phyloP scores from a whole-genome alignment of 2,797 vertebrate species.

The Mormyrops attenuatus region DNA sequence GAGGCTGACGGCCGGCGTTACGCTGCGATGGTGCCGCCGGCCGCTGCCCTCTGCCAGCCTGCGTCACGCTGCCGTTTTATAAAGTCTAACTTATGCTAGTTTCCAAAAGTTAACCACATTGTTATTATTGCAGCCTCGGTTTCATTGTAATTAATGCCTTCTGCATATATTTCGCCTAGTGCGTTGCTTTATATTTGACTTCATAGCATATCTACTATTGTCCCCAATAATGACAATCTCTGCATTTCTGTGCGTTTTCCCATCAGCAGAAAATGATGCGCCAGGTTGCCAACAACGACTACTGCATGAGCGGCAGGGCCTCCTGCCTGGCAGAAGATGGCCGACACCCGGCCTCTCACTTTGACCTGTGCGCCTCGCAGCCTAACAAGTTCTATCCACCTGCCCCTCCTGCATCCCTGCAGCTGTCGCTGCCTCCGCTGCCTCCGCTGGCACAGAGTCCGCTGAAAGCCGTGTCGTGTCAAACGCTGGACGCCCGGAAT shows the following conservation, averaged over 20 bases:
- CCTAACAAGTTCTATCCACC: conserved; percentile 84
- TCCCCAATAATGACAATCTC: not conserved
- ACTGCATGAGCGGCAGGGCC: conserved; percentile 79
- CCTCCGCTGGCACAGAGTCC: conserved; percentile 67
- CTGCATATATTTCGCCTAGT: not conserved
- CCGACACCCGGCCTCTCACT: conserved; percentile 82
- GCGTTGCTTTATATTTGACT: not conserved
- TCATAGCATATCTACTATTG: not conserved
- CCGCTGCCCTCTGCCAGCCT: not conserved
- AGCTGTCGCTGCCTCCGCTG: conserved; percentile 60
- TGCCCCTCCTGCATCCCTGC: conserved; percentile 53
- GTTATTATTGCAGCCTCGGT: not conserved
- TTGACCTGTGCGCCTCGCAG: conserved; percentile 83
- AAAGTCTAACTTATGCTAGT: not conserved
- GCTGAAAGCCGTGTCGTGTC: conserved; percentile 86
- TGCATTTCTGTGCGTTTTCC: not conserved
- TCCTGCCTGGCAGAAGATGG: conserved; percentile 81
- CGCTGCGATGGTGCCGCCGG: not conserved
- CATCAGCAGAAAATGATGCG: conserved; percentile 91
- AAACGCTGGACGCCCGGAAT: conserved; percentile 76
- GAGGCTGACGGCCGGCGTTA: not conserved
- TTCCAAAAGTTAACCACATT: not conserved
- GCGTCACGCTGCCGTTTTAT: not conserved
- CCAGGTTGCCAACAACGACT: conserved; percentile 86
- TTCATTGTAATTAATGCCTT: not conserved